Percentiles rank a stretch among this genome's conserved stretches.
Conservation (phyloP, 2,113 vertebrate species). For the Myiopsitta monachus region DNA sequence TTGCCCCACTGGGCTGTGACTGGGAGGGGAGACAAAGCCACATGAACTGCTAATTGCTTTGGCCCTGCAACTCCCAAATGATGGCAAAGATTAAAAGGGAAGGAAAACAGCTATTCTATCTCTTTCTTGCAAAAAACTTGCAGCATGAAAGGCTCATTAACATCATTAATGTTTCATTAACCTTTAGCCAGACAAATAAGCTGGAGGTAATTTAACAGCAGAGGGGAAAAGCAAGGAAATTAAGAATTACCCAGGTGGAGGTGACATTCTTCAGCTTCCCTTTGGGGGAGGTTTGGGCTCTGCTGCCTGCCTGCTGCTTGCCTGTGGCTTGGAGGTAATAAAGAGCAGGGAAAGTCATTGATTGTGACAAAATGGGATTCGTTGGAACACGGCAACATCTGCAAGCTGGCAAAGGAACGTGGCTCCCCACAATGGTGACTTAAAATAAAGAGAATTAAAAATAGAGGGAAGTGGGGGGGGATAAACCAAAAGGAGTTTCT, state of each 20-base stretch:
- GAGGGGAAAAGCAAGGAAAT: conserved; percentile 50
- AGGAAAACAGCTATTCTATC: conserved; percentile 82
- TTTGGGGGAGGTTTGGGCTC: conserved; percentile 1
- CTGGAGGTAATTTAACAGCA: conserved; percentile 74
- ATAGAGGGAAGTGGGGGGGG: accelerated
- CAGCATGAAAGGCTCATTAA: conserved; percentile 78
- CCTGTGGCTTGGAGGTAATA: conserved; percentile 52
- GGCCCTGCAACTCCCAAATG: conserved; percentile 75
- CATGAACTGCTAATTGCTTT: conserved; percentile 74
- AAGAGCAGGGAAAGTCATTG: conserved; percentile 60
- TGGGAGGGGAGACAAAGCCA: conserved; percentile 55
- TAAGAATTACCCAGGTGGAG: conserved; percentile 73
- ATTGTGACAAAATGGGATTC: conserved; percentile 69
- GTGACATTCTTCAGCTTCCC: conserved; percentile 65
- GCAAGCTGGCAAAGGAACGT: conserved; percentile 41
- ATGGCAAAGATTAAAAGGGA: conserved; percentile 77
- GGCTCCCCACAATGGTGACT: conserved; percentile 4
- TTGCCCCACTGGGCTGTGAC: conserved; percentile 78
- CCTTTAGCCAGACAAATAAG: conserved; percentile 80
- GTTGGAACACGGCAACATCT: conserved; percentile 53
- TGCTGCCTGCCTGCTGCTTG: background rate
- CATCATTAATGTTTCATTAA: conserved; percentile 83
- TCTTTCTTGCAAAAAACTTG: conserved; percentile 77
- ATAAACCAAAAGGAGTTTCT: conserved; percentile 45
- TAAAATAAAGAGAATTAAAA: background rate